A percentile compares a stretch with the other conserved stretches of the same genome.
These are phyloP conservation scores for Toxotes jaculatrix DNA, from an alignment of 2,113 vertebrate species.

Conservation along the genomic window DNA sequence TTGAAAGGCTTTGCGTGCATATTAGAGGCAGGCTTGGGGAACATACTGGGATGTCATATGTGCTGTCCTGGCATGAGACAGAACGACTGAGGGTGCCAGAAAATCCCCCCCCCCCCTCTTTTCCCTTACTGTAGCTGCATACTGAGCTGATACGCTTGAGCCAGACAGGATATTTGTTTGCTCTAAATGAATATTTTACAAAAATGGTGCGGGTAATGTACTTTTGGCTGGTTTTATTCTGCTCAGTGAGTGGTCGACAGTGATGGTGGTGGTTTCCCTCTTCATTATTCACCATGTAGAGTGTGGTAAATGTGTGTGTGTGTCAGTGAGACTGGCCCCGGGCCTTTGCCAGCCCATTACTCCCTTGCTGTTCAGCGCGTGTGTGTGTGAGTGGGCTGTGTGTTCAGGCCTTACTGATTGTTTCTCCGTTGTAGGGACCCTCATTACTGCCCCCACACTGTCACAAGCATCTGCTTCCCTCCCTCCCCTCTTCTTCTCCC, in stretches of 20 bases:
- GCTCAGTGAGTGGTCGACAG: conserved; percentile 38
- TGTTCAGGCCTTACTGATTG: conserved; percentile 72
- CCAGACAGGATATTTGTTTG: conserved; percentile 16
- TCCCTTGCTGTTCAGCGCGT: conserved; percentile 70
- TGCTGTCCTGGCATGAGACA: conserved; percentile 62
- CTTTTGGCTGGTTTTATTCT: conserved; percentile 33
- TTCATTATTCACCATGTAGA: conserved; percentile 56
- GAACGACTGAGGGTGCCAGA: conserved; percentile 49
- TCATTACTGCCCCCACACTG: conserved; percentile 77
- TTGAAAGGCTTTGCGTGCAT: conserved; percentile 76
- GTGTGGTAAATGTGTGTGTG: conserved; percentile 42
- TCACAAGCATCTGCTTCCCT: conserved; percentile 74
- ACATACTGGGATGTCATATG: conserved; percentile 71
- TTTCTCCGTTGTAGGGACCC: conserved; percentile 67
- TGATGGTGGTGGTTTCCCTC: conserved; percentile 44
- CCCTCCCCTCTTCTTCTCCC: conserved; percentile 20
- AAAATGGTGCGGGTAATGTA: conserved; percentile 15
- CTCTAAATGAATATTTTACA: conserved; percentile 42
- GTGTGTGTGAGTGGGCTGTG: conserved; percentile 52
- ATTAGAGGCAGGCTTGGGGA: conserved; percentile 65
- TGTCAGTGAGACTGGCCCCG: conserved; percentile 52
- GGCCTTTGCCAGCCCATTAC: conserved; percentile 78
- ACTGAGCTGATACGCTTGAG: conserved; percentile 47
- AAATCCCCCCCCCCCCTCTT: not conserved
- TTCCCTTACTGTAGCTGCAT: conserved; percentile 16